Conservation (phyloP, 2,888 invertebrate species). For the Allolobophora icterica region DNA sequence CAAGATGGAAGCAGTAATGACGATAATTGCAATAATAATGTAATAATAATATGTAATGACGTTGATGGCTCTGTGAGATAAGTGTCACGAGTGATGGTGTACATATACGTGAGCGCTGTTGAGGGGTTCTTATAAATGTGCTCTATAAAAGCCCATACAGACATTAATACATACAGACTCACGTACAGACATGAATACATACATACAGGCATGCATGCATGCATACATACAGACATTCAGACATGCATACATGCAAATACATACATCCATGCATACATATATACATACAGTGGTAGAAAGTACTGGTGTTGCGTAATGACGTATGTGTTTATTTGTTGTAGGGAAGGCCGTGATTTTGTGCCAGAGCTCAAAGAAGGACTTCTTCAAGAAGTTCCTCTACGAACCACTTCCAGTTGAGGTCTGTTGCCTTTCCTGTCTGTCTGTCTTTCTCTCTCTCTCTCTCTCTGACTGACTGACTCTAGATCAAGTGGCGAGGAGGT, state of each 20-base stretch:
- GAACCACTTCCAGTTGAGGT: constrained; percentile 93
- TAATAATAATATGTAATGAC: too few species aligned
- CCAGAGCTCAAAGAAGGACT: constrained; percentile 95
- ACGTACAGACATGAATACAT: too few species aligned
- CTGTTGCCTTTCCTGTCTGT: constrained; percentile 41
- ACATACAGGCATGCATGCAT: neutral
- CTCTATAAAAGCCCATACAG: too few species aligned
- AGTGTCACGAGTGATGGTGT: too few species aligned
- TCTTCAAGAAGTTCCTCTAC: constrained; percentile 95
- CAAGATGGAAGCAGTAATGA: neutral
- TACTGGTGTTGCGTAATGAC: neutral
- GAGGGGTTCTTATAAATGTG: too few species aligned
- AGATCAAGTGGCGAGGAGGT: too few species aligned
- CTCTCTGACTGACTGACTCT: too few species aligned
- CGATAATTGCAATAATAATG: neutral
- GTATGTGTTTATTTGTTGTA: constrained; percentile 46
- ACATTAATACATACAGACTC: too few species aligned
- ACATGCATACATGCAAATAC: too few species aligned
- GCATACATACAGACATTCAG: neutral
- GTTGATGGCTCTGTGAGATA: too few species aligned
- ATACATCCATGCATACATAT: neutral
- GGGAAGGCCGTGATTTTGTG: constrained; percentile 91
- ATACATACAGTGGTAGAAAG: neutral
- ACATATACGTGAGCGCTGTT: too few species aligned
- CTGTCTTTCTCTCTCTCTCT: too few species aligned